Percentiles rank a stretch among this genome's conserved stretches.
Evolutionary conservation across 2,113 vertebrate genomes (phyloP).

Genomic region (Melanocharis versteri): DNA sequence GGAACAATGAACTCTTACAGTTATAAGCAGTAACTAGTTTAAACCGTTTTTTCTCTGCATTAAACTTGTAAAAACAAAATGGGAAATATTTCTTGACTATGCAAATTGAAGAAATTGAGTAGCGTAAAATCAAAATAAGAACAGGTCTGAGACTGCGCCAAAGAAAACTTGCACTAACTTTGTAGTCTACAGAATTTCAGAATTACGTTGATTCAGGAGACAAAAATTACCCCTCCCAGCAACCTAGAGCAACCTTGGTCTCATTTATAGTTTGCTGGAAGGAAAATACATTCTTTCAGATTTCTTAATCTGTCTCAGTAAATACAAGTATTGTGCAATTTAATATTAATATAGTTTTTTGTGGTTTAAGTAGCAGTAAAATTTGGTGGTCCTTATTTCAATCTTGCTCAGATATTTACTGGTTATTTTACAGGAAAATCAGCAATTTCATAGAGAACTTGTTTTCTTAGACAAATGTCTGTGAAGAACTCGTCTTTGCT

Average conservation of each 20-base stretch:
- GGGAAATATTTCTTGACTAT: slow-evolving; percentile 26
- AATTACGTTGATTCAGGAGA: slow-evolving; percentile 33
- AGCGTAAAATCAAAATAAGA: slow-evolving; percentile 17
- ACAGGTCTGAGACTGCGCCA: slow-evolving; percentile 3
- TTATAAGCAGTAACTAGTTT: background rate
- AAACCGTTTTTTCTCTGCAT: background rate
- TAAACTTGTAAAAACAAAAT: background rate
- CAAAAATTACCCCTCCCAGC: slow-evolving; percentile 34
- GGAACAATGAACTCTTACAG: background rate
- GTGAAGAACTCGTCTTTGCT: background rate
- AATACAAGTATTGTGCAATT: background rate
- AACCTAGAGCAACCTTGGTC: slow-evolving; percentile 1
- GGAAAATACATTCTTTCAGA: slow-evolving; percentile 22
- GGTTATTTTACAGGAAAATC: background rate
- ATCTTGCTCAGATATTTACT: background rate
- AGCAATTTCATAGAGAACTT: background rate
- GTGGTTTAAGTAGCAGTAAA: background rate
- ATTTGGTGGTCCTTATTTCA: background rate
- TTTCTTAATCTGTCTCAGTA: slow-evolving; percentile 11
- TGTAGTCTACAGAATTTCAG: slow-evolving; percentile 26
- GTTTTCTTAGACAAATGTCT: background rate
- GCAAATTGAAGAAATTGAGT: slow-evolving; percentile 31
- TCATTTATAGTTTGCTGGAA: slow-evolving; percentile 15
- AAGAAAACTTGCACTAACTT: slow-evolving; percentile 15
- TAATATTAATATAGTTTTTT: background rate